Evolutionary conservation across 1,140 invertebrate genomes (phyloP), one percentile per base, ranked within the genome.

Genomic region (Eueides isabella): DNA sequence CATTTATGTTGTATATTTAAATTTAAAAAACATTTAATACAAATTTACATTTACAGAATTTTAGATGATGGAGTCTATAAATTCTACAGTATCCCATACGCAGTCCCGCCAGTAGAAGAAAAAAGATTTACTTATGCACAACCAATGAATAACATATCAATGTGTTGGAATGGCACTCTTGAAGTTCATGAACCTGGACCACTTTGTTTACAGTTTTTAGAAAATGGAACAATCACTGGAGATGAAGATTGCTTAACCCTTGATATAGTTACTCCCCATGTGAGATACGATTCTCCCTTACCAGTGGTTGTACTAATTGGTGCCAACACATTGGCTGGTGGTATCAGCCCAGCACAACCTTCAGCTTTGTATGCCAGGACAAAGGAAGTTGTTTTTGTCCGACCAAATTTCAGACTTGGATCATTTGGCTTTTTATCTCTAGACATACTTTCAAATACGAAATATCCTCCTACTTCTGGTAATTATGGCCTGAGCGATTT

Each of bases 401-500:
- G 96, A 71, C 97, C 97, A 3, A 97, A 97, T 76, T 97, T 98
- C 86, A 94, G 96, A 78, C 79, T 97, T 61, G 97, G 96, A 2
- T 92, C 96, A 14, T 95, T 98, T 19, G 97, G 97, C 9, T 98
- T 98, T 84, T 90, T 98, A 2, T 95, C 97, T 0, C 88, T 96
- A 0, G 95, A 96, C 41, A 93, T 95, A 1, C 85, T 98, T 0
- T 95, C 96, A 0, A 94, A 96, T 75, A 91, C 95, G 0, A 94
- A 95, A 23, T 95, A 97, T 86, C 96, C 96, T 0, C 94, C 92
- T 6, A 96, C 96, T 1, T 97, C 97, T 0, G 97, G 97, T n/a
- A 98, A 98, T 83, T 98, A 98, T 83, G 97, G 96, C 0, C 92
- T 98, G 0, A 96, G 96, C 5, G 97, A 98, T 81, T 95, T 98